phyloP scores from a whole-genome alignment of 2,797 vertebrate species.

The Coluber constrictor region DNA sequence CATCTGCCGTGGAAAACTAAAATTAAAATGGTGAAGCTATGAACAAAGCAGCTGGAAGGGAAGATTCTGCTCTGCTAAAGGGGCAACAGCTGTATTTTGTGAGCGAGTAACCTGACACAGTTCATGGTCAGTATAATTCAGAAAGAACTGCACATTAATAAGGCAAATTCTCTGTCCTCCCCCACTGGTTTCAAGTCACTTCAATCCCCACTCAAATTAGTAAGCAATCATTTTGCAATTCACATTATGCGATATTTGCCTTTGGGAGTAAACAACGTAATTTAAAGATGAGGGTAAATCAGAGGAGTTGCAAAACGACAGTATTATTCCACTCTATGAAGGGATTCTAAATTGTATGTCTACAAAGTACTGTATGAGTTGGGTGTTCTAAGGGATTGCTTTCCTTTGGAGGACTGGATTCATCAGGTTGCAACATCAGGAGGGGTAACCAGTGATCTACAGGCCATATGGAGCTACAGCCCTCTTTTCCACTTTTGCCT shows the following conservation, averaged over 20 bases:
- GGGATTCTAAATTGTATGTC: neutral
- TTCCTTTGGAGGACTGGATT: neutral
- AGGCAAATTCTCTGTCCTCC: neutral
- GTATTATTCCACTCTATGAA: neutral
- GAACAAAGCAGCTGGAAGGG: conserved; percentile 16
- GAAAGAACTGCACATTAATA: neutral
- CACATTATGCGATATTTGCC: neutral
- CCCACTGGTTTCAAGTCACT: neutral
- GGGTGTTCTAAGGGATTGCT: neutral
- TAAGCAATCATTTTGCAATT: neutral
- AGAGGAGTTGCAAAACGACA: neutral
- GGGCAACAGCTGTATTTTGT: conserved; percentile 26
- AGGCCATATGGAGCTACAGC: neutral
- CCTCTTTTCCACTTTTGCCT: neutral
- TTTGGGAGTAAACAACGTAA: neutral
- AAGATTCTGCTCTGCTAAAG: neutral
- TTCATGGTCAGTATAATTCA: neutral
- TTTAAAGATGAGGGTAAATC: neutral
- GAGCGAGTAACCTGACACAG: conserved; percentile 4
- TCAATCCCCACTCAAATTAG: neutral
- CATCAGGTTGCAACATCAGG: neutral
- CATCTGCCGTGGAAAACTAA: conserved; percentile 30
- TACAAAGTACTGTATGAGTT: neutral
- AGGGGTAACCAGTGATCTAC: neutral
- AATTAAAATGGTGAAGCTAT: conserved; percentile 22